These are phyloP conservation scores for Eulemur macaco DNA, from an alignment of 2,113 vertebrate genomes.

Conservation along the genomic window DNA sequence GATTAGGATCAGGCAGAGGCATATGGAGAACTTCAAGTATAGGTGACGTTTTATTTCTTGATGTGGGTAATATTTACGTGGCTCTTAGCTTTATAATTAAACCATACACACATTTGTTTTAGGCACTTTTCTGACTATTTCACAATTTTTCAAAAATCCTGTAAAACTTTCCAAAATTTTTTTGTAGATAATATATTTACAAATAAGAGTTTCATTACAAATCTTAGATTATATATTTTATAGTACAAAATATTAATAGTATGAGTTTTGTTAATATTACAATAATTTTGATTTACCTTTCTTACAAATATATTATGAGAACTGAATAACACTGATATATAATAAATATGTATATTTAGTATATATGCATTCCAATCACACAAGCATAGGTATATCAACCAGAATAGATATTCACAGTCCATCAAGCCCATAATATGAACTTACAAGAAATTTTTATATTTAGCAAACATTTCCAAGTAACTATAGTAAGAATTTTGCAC, in stretches of 20 bases:
- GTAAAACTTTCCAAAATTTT: not conserved
- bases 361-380: not conserved
- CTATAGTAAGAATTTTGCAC: not conserved
- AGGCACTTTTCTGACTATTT: not conserved
- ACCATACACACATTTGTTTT: not conserved
- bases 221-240: not conserved
- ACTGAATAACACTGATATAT: not conserved
- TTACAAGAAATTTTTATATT: not conserved
- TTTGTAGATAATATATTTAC: not conserved
- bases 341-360: not conserved
- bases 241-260: not conserved
- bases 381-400: not conserved
- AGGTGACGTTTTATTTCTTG: not conserved
- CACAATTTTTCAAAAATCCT: not conserved
- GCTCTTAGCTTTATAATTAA: not conserved
- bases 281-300: not conserved
- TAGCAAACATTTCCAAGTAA: not conserved
- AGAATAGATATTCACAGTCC: not conserved
- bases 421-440: not conserved
- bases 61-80: not conserved
- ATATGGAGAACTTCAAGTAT: not conserved
- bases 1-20: not conserved
- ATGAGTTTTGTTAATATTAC: not conserved
- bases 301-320: not conserved
- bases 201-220: conserved; percentile 1